Base-by-base conservation (phyloP, 2,888 invertebrate genomes). In the Dyspetes luteomarginatus region DNA sequence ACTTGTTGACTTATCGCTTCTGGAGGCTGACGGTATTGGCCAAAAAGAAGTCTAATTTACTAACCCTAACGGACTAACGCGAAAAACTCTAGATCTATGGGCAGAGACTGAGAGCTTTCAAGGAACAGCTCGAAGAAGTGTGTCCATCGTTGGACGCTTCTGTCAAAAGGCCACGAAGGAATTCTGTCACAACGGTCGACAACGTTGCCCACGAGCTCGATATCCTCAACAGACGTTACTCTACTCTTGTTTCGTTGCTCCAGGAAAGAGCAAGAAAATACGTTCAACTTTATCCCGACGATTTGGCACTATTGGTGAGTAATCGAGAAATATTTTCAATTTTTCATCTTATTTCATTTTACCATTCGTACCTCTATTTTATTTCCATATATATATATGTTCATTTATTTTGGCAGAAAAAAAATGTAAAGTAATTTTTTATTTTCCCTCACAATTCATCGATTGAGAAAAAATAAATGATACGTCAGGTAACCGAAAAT, bases 51-150 rank as follows among this genome's bases (percentile, higher is more conserved):
- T 88, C 91, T 92, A 93, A 93, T 89, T 78, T 82, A 93, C 92
- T 91, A 92, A 90, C 92, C 92, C 92, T 93, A 94, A 93, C 93
- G 89, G 89, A 93, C 93, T 94, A 94, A 94, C 94, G n/a, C 93
- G 93, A 93, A 92, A 93, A 91, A 93, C 93, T 92, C 87, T 95
- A 97, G 97, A 97, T 96, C 91, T 97, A 97, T 94, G 96, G 97
- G 92, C 95, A 96, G 91, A 95, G 96, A 90, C 95, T 97, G 92
- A 96, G 96, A 93, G 95, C 96, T 84, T 98, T 96, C 94, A 94
- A 95, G 83, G 97, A 97, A 93, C 94, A 98, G 84, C 95, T 98
- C 92, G 96, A 95, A 89, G 97, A 97, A 88, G 94, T 96, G 67
- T 97, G 97, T 89, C 97, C 97, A 1, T 96, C 96, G 76, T 92